Conservation (phyloP, 2,113 vertebrate species). For the Sturnira hondurensis region DNA sequence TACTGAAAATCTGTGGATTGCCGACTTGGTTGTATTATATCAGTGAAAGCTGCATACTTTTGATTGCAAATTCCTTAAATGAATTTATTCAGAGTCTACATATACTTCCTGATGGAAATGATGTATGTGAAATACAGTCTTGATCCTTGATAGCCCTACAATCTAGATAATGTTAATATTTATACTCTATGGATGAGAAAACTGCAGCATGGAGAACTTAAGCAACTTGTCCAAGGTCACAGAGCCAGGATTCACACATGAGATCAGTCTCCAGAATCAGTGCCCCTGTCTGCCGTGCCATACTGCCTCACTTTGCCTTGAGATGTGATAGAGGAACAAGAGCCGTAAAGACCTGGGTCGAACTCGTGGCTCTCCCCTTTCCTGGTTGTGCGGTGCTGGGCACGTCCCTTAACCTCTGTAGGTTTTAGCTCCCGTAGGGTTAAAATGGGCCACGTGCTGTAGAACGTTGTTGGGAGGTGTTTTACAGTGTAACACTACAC, state of each 20-base stretch:
- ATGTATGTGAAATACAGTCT: not conserved
- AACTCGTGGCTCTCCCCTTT: not conserved
- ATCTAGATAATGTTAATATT: not conserved
- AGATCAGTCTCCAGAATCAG: not conserved
- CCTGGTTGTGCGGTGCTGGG: not conserved
- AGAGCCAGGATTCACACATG: not conserved
- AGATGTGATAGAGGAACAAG: not conserved
- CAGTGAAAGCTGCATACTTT: not conserved
- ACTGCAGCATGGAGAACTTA: not conserved
- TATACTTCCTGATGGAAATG: not conserved
- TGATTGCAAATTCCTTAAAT: not conserved
- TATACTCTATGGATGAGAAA: not conserved
- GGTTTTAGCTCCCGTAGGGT: not conserved
- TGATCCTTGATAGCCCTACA: not conserved
- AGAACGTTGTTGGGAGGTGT: not conserved
- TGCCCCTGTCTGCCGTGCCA: not conserved
- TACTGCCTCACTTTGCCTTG: not conserved
- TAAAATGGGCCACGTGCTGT: not conserved
- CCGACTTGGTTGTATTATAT: not conserved
- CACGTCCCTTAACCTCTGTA: not conserved
- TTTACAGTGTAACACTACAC: not conserved
- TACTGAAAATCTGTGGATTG: not conserved
- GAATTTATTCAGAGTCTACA: not conserved
- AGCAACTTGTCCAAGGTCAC: not conserved
- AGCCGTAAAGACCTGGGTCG: not conserved